phyloP scores from a whole-genome alignment of 2,888 invertebrate species.

The Macrostomum cliftonense region DNA sequence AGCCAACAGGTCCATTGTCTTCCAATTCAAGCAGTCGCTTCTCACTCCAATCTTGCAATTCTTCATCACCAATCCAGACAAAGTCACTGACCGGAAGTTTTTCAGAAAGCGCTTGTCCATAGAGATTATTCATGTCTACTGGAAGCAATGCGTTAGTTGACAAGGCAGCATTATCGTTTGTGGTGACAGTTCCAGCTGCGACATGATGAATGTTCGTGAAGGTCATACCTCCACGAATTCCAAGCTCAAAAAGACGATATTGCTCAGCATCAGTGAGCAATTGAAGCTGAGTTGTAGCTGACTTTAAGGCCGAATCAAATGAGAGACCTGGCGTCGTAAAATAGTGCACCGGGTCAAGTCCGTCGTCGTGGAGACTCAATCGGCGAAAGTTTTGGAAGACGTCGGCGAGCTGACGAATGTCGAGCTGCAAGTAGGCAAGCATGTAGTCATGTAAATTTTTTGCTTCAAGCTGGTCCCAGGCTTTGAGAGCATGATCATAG shows the following conservation, averaged over 20 bases:
- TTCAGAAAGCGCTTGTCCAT: conserved; percentile 22
- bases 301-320: conserved; percentile 23
- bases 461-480: conserved; percentile 15
- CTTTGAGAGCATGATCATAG: conserved; percentile 15
- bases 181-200: conserved; percentile 4
- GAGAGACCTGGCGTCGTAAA: conserved; percentile 20
- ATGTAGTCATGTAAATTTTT: conserved; percentile 17
- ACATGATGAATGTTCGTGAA: conserved; percentile 3
- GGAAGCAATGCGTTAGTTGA: conserved; percentile 15
- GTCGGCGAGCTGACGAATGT: conserved; percentile 22
- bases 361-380: conserved; percentile 16
- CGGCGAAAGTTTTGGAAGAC: conserved; percentile 24
- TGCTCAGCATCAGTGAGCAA: conserved; percentile 19
- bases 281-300: conserved; percentile 17
- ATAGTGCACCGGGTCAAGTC: conserved; percentile 20
- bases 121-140: conserved; percentile 19
- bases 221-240: conserved; percentile 14
- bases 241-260: conserved; percentile 15
- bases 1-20: conserved; percentile 15
- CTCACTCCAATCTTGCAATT: conserved; percentile 18
- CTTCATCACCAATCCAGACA: conserved; percentile 14
- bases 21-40: not conserved
- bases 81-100: conserved; percentile 19
- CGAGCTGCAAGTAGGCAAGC: conserved; percentile 18
- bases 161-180: conserved; percentile 9